phyloP scores from a whole-genome alignment of 1,140 invertebrate species.

The Akabosia matsudoensis region DNA sequence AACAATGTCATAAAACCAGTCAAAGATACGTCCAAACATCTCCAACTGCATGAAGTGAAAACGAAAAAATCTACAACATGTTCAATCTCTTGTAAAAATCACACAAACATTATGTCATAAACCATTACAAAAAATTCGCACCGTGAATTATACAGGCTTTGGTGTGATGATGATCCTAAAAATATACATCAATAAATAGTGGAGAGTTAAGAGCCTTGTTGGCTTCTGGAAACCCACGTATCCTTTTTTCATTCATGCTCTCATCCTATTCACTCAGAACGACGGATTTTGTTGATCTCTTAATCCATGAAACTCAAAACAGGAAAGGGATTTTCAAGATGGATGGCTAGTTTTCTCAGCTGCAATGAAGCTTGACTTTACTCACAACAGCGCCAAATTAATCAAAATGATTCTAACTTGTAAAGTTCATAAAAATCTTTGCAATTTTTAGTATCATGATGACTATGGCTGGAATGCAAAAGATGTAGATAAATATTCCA shows the following conservation, averaged over 20 bases:
- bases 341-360: background rate
- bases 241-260: background rate
- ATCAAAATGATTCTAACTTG: background rate
- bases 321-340: background rate
- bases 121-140: background rate
- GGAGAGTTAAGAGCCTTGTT: background rate
- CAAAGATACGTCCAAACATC: constrained; percentile 16
- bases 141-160: background rate
- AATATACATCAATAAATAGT: background rate
- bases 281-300: background rate
- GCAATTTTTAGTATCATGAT: background rate
- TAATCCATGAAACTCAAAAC: background rate
- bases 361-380: background rate
- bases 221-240: background rate
- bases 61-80: background rate
- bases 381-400: background rate
- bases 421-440: background rate
- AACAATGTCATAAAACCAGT: constrained; percentile 20
- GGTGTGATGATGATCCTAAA: background rate
- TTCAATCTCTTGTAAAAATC: constrained; percentile 4
- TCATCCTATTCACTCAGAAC: background rate
- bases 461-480: background rate
- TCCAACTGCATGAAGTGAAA: background rate
- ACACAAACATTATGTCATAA: constrained; percentile 1
- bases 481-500: background rate